Base-by-base conservation (phyloP, 2,797 vertebrate species). In the Momotus momota region DNA sequence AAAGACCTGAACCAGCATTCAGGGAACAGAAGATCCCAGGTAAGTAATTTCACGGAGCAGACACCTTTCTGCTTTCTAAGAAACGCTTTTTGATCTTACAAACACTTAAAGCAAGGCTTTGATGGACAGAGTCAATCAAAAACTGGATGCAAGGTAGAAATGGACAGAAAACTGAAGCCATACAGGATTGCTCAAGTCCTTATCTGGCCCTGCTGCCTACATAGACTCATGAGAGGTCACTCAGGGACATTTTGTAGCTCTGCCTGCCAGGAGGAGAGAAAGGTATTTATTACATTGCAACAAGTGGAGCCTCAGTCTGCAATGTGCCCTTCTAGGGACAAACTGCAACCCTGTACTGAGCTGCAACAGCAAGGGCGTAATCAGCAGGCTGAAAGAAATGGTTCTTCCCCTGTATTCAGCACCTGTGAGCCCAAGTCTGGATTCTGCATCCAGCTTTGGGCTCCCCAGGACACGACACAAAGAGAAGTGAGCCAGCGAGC, bases 181-280 rank as follows among this genome's bases (percentile, higher is more conserved):
- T 17, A 55, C 4, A 62, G 46, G 19, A 83, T 81, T 88, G 51
- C 73, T 90, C 43, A 90, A 86, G 83, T 55, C 51, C 64, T 88
- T 64, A 60, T 86, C 81, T 84, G 40, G 54, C 55, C 64, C 55
- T 70, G 31, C 14, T 82, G 54, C 55, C 66, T 72, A 27, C 31
- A 73, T 2, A 73, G 83, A 26, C 43, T 88, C 62, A 35, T 0
- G 0, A 55, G 58, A 88, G 86, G 92, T 94, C 81, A 70, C 73
- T 19, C 78, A 80, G 88, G 92, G 73, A 90, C 81, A 60, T 75
- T 90, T 33, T 84, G 70, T 72, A 86, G 58, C 88, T 81, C 62
- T 77, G 48, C 27, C 46, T 94, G 80, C 43, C 73, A 55, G 58
- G 23, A 46, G 35, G 27, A 88, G 29, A 86, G 81, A 64, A 51